Evolutionary conservation across 2,888 invertebrate genomes (phyloP), one percentile per base, ranked within the genome.

Genomic region (Oscheius sp.): DNA sequence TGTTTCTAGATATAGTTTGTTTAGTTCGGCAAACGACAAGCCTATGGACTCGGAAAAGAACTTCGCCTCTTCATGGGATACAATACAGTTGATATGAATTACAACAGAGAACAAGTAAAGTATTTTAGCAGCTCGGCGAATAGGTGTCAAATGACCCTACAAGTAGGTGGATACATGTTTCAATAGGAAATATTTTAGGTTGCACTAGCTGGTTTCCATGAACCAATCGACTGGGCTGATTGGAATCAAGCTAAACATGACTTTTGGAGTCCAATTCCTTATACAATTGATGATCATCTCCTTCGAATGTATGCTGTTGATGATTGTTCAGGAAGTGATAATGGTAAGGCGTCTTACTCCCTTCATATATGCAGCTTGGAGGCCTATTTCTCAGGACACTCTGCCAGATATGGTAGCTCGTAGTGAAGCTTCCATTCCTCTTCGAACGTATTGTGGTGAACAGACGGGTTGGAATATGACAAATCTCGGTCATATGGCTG

Each of bases 141-240:
- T 33, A 62, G 82, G 36, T 81, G 80, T 59, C 81, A 82, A 62
- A 79, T 76, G 78, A 80, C 81, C 2, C 68, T 82, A 22, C 80
- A 78, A 72, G 78, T 74, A 49, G 6, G 1, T 28, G 12, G 30
- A 28, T 12, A 28, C 2, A 6, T n/a, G 14, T 54, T 0, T 28
- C 8, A n/a, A 4, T 50, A 20, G 3, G 26, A 4, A 26, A n/a
- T 50, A 6, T n/a, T n/a, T 6, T 30, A 66, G 66, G 17, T 57
- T 8, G 67, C 62, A 9, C 32, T 51, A 20, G 61, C 67, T 12
- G 67, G 67, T 0, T 28, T 67, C 28, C 47, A 67, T 22, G 50
- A 38, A 20, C 67, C 67, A 6, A 54, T 44, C 14, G 47, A 61
- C 8, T 75, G 71, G 70, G 73, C 67, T 4, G 73, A 71, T 36